These are phyloP conservation scores for Diachrysia chrysitis DNA, from an alignment of 2,888 invertebrate species.

Conservation along the genomic window DNA sequence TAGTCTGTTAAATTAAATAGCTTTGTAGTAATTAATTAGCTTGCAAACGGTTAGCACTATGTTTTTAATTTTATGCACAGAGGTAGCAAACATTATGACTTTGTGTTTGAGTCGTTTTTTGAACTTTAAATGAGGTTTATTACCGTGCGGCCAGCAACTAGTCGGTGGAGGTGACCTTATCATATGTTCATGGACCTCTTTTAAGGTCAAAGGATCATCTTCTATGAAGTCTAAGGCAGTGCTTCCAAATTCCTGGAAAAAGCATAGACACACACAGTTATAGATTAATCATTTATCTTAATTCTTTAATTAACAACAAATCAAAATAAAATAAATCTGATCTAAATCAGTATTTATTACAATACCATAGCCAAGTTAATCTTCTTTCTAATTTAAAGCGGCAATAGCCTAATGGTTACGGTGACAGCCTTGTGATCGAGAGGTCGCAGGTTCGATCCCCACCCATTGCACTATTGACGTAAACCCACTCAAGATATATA, in stretches of 20 bases:
- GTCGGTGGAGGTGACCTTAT: constrained; percentile 95
- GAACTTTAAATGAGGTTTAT: constrained; percentile 28
- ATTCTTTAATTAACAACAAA: too few species aligned
- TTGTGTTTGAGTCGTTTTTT: constrained; percentile 7
- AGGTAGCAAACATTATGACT: constrained; percentile 10
- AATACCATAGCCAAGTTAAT: background rate
- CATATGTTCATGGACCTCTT: constrained; percentile 95
- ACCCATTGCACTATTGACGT: too few species aligned
- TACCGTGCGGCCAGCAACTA: constrained; percentile 91
- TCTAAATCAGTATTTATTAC: background rate
- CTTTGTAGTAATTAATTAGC: constrained; percentile 22
- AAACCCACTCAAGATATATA: too few species aligned
- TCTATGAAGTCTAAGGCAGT: constrained; percentile 87
- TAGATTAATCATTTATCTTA: too few species aligned
- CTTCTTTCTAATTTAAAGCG: too few species aligned
- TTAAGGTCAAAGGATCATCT: constrained; percentile 92
- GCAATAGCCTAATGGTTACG: too few species aligned
- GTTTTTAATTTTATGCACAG: constrained; percentile 27
- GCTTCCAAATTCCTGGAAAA: constrained; percentile 86
- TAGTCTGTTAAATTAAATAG: constrained; percentile 8
- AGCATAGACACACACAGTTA: background rate
- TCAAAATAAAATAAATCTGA: too few species aligned
- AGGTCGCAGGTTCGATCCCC: too few species aligned
- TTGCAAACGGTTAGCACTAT: constrained; percentile 35
- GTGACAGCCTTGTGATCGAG: too few species aligned